A percentile compares a stretch with the other conserved stretches of the same genome.
Conservation (phyloP, 2,888 invertebrate genomes). For the Platypus cylindrus region DNA sequence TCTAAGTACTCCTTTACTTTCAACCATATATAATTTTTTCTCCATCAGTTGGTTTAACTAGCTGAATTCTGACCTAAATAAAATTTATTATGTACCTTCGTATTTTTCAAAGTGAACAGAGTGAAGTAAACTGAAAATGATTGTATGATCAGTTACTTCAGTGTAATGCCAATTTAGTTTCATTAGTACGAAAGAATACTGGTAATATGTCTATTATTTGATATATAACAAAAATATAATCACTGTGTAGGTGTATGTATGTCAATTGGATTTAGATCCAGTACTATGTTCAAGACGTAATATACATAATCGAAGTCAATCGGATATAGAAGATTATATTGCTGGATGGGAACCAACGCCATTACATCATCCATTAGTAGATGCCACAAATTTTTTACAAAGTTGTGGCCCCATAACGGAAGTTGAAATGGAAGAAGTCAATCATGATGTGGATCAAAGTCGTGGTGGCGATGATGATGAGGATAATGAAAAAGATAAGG, state of each 20-base stretch:
- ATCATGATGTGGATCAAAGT: constrained; percentile 22
- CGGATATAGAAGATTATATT: constrained; percentile 63
- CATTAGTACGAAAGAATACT: too few species aligned
- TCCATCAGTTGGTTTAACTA: too few species aligned
- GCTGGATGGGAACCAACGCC: constrained; percentile 69
- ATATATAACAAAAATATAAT: neutral
- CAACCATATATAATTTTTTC: too few species aligned
- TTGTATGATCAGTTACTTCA: too few species aligned
- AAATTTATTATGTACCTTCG: too few species aligned
- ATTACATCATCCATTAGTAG: constrained; percentile 64
- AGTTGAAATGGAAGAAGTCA: constrained; percentile 64
- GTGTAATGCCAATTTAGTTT: too few species aligned
- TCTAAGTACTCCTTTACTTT: too few species aligned
- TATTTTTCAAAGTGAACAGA: too few species aligned
- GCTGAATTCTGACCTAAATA: too few species aligned
- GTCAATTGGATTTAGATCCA: constrained; percentile 74
- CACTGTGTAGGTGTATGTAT: constrained; percentile 88
- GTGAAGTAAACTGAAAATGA: too few species aligned
- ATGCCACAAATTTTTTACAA: constrained; percentile 73
- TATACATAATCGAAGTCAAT: constrained; percentile 64
- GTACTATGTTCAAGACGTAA: constrained; percentile 70
- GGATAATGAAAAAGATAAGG: constrained; percentile 37
- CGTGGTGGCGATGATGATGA: too few species aligned
- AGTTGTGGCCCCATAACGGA: constrained; percentile 70
- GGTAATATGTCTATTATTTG: neutral